Percentiles rank a stretch among this genome's conserved stretches.
phyloP scores from a whole-genome alignment of 2,888 invertebrate genomes.

The Diarsia rubi region DNA sequence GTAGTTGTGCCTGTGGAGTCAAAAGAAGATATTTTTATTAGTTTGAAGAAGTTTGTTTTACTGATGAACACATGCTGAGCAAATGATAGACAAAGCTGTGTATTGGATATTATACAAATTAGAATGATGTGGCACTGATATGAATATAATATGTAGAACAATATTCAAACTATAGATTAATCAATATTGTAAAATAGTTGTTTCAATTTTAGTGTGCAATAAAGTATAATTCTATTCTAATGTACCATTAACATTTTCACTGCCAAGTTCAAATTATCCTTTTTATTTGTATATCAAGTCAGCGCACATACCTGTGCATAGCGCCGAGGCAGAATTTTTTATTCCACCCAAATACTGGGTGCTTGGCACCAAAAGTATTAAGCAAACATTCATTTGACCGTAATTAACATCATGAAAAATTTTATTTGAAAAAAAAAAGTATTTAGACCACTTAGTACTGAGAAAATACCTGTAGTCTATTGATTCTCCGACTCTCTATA shows the following conservation, averaged over 20 bases:
- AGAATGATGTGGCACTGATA: too few relatives aligned
- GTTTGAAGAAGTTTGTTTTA: background rate
- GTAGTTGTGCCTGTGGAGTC: constrained; percentile 94
- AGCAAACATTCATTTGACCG: background rate
- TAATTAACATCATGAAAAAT: too few relatives aligned
- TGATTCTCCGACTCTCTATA: constrained; percentile 94
- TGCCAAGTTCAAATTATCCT: too few relatives aligned
- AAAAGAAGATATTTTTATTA: background rate
- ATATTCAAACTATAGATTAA: too few relatives aligned
- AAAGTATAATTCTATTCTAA: background rate
- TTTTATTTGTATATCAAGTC: too few relatives aligned
- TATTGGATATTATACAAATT: background rate
- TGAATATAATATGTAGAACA: too few relatives aligned
- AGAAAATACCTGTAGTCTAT: constrained; percentile 79
- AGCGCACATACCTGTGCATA: too few relatives aligned
- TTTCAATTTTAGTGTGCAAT: background rate
- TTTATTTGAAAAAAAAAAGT: background rate
- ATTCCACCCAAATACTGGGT: too few relatives aligned
- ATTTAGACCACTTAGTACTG: too few relatives aligned
- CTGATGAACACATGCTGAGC: background rate
- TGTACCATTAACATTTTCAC: too few relatives aligned
- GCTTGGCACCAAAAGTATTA: too few relatives aligned
- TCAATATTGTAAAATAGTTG: background rate
- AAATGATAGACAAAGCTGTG: background rate
- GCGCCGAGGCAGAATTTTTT: too few relatives aligned